These are phyloP conservation scores for Silurus lanzhouensis DNA, from an alignment of 2,797 vertebrate genomes.

Conservation along the genomic window DNA sequence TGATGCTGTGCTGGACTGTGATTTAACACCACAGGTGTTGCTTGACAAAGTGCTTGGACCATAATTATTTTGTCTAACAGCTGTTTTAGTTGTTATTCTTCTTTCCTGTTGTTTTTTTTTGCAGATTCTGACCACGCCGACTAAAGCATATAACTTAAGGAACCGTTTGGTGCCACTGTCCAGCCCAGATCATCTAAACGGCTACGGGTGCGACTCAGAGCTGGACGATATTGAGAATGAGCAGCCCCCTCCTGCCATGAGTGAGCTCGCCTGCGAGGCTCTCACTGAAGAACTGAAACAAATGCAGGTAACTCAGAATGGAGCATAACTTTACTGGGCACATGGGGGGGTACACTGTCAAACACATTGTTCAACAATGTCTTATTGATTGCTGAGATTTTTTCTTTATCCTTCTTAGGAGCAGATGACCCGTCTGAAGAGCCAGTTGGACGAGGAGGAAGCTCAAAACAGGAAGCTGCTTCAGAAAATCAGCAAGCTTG, in stretches of 20 bases:
- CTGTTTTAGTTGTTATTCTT: not conserved
- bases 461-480: slow-evolving; percentile 84
- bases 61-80: not conserved
- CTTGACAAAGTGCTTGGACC: slow-evolving; percentile 1
- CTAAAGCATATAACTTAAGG: slow-evolving; percentile 83
- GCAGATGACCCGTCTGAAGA: slow-evolving; percentile 78
- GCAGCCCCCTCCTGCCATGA: slow-evolving; percentile 83
- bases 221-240: slow-evolving; percentile 79
- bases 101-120: not conserved
- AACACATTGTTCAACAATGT: not conserved
- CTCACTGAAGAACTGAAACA: slow-evolving; percentile 85
- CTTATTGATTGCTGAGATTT: too few relatives aligned
- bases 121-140: slow-evolving; percentile 91
- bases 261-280: slow-evolving; percentile 84
- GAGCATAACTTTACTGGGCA: too few relatives aligned
- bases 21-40: not conserved
- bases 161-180: slow-evolving; percentile 75
- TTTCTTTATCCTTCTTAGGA: slow-evolving; percentile 71
- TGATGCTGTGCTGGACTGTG: not conserved
- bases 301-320: slow-evolving; percentile 75
- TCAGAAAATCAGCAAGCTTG: slow-evolving; percentile 84
- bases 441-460: slow-evolving; percentile 84
- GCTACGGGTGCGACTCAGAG: slow-evolving; percentile 44
- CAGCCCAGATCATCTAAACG: slow-evolving; percentile 80
- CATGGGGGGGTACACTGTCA: not conserved